Percentiles rank a stretch among this genome's conserved stretches.
Conservation (phyloP, 2,797 vertebrate genomes). For the Rhincodon typus region DNA sequence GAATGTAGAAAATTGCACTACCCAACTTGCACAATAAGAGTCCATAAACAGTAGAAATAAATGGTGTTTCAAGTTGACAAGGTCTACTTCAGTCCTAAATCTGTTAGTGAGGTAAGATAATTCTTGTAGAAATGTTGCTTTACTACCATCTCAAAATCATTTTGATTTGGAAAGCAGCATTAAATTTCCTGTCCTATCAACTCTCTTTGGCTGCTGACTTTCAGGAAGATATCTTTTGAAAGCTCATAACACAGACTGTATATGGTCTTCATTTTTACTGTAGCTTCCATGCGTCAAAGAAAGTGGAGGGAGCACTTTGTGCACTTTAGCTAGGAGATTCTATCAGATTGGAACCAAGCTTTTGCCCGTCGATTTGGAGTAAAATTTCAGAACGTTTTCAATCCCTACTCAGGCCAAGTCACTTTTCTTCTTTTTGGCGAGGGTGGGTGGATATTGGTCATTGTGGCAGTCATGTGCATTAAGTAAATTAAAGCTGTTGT, state of each 20-base stretch:
- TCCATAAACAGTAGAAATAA: not conserved
- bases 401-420: not conserved
- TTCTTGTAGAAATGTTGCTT: not conserved
- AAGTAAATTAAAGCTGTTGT: not conserved
- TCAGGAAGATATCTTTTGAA: not conserved
- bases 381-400: not conserved
- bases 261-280: not conserved
- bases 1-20: not conserved
- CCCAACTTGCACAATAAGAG: not conserved
- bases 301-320: not conserved
- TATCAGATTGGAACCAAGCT: not conserved
- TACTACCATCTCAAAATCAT: not conserved
- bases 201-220: not conserved
- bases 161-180: not conserved
- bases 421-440: not conserved
- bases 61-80: not conserved
- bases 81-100: not conserved
- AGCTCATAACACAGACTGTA: not conserved
- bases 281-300: not conserved
- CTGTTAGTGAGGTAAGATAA: not conserved
- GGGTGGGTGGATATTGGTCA: not conserved
- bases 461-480: not conserved
- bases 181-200: not conserved
- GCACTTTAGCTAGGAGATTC: not conserved
- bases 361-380: not conserved